Evolutionary conservation across 2,113 vertebrate species (phyloP), one percentile per base, ranked within the genome.

Genomic region (Cephalopterus ornatus): DNA sequence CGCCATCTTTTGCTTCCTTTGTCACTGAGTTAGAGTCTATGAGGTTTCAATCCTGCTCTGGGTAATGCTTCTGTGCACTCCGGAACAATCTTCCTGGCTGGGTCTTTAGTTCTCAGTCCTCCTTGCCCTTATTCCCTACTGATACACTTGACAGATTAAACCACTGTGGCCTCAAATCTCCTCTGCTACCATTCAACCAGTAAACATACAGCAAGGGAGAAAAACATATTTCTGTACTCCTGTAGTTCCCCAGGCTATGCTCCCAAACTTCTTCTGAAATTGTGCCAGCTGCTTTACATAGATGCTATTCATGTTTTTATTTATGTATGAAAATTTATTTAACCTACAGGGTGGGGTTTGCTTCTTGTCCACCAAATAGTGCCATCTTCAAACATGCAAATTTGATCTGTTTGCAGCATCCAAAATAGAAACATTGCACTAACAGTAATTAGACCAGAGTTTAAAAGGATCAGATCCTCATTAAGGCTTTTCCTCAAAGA

Each of bases 401-500:
- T 86, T 87, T 76, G 74, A 95, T 95, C 94, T 97, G 63, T 84
- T 96, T 94, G 96, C 46, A 20, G 74, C 81, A 91, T 77, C 95
- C 94, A 93, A 97, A 97, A 97, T 92, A 98, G 96, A 98, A 97
- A 94, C 90, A 46, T 77, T 79, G 78, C 92, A 93, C 47, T 95
- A 95, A 90, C 91, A 97, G 96, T 97, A 97, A 97, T 97, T 97
- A 98, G 97, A 97, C 96, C 96, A 90, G 83, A 95, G 88, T 97
- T 97, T 97, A 94, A 96, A 97, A 95, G 93, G 95, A 97, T 97
- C 96, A 92, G 96, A 90, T 96, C 78, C 89, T 97, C 95, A 97
- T 97, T 98, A 98, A 97, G 75, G 61, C 74, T 97, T 97, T 96
- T 94, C 86, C 96, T 97, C 95, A 97, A 97, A 97, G 97, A 92